phyloP scores from a whole-genome alignment of 2,797 vertebrate species.

The Streptopelia turtur region DNA sequence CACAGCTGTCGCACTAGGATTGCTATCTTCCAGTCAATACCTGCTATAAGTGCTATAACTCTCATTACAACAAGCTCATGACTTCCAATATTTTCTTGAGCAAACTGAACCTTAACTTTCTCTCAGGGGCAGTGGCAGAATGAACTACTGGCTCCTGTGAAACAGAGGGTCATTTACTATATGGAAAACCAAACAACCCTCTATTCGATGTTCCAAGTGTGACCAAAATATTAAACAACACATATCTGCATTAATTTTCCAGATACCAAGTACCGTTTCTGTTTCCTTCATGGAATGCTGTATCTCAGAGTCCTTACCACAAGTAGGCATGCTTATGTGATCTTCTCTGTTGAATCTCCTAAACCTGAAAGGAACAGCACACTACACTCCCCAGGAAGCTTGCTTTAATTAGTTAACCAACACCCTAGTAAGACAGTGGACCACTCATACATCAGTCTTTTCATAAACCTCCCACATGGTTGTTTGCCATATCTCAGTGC shows the following conservation, averaged over 20 bases:
- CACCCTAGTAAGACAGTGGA: neutral
- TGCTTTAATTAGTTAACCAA: neutral
- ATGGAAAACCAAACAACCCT: too few relatives aligned
- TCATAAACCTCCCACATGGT: rapidly evolving
- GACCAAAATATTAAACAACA: neutral
- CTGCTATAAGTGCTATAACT: neutral
- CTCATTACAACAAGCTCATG: neutral
- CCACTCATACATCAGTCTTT: neutral
- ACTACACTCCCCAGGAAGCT: neutral
- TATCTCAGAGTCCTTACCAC: neutral
- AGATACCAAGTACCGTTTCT: neutral
- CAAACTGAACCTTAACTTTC: neutral
- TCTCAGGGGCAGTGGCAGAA: neutral
- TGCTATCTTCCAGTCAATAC: neutral
- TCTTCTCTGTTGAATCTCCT: neutral
- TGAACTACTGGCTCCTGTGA: neutral
- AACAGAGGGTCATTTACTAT: neutral
- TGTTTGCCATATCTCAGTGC: neutral
- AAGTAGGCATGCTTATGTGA: neutral
- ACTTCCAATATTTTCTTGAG: neutral
- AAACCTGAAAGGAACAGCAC: neutral
- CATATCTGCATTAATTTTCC: neutral
- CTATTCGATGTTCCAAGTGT: neutral
- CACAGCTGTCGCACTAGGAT: neutral
- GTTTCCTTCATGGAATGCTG: neutral